Evolutionary conservation across 2,888 invertebrate genomes (phyloP), one percentile per base, ranked within the genome.

Genomic region (Drosophila algonquin): DNA sequence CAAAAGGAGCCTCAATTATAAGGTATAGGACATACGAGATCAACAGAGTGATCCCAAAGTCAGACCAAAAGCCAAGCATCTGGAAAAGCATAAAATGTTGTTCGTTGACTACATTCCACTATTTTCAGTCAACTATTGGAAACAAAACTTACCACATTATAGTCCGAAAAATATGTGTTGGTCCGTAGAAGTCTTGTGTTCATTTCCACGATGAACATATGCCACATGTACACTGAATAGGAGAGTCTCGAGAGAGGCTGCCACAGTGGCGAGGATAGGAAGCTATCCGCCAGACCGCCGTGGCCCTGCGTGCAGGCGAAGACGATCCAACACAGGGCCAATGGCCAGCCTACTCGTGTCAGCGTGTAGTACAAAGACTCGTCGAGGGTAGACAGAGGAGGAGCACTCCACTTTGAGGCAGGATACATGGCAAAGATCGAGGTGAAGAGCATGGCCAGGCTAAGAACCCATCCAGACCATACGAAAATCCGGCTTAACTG

Each of bases 281-380:
- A 86, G 4, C 75, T 78, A 45, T 91, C 84, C 14, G 86, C 81
- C 63, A 80, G 52, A 1, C 91, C 90, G 0, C 90, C 91, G 35
- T 87, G 84, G 3, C 90, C 90, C 4, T 89, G 79, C 50, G 80
- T 69, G 56, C 91, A 91, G 30, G 90, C 89, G 9, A 90, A 91
- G 0, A 91, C 85, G n/a, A 91, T 75, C 90, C 91, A 90, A 12
- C 87, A 79, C 0, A 91, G 63, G 0, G 72, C 83, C 30, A 90
- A 30, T 1, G 90, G 76, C 91, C 91, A 91, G 8, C 79, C 86
- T 3, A 89, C 67, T 9, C 91, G 81, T 4, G 84, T 88, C 71
- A 76, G 27, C 61, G 77, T 61, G 73, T 88, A 63, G 78, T 63
- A 24, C 24, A 63, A 50, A 4, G 70, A 8, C 62, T 77, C 58